phyloP scores from a whole-genome alignment of 2,888 invertebrate genomes.

The Tetragonisca angustula region DNA sequence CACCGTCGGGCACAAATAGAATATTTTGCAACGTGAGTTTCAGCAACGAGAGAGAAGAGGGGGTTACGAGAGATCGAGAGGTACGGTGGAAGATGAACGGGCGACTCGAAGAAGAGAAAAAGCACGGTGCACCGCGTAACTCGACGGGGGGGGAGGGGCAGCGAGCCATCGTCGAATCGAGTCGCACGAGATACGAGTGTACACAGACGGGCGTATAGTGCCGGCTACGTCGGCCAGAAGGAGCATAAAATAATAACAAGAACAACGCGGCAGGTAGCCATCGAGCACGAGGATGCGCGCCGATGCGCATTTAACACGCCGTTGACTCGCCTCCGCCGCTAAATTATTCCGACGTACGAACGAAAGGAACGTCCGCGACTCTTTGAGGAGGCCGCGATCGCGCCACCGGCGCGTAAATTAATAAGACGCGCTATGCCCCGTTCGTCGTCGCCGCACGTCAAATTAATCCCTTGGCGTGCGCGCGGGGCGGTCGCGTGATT shows the following conservation, averaged over 20 bases:
- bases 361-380: slow-evolving; percentile 66
- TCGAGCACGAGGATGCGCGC: slow-evolving; percentile 45
- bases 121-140: slow-evolving; percentile 21
- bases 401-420: slow-evolving; percentile 66
- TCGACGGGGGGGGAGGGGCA: slow-evolving; percentile 49
- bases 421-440: slow-evolving; percentile 66
- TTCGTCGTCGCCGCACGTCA: slow-evolving; percentile 52
- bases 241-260: slow-evolving; percentile 63
- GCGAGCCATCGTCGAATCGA: slow-evolving; percentile 48
- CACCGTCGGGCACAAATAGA: slow-evolving; percentile 68
- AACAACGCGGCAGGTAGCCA: slow-evolving; percentile 55
- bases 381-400: slow-evolving; percentile 60
- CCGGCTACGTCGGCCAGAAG: slow-evolving; percentile 36
- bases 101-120: slow-evolving; percentile 1
- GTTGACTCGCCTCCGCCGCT: slow-evolving; percentile 47
- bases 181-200: neutral
- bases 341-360: slow-evolving; percentile 69
- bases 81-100: neutral
- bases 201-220: neutral
- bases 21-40: slow-evolving; percentile 71
- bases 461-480: slow-evolving; percentile 61
- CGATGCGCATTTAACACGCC: slow-evolving; percentile 63
- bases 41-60: slow-evolving; percentile 41
- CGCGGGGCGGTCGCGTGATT: slow-evolving; percentile 18
- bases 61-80: neutral